Base-by-base conservation (phyloP, 1,140 invertebrate genomes). In the Physella acuta region DNA sequence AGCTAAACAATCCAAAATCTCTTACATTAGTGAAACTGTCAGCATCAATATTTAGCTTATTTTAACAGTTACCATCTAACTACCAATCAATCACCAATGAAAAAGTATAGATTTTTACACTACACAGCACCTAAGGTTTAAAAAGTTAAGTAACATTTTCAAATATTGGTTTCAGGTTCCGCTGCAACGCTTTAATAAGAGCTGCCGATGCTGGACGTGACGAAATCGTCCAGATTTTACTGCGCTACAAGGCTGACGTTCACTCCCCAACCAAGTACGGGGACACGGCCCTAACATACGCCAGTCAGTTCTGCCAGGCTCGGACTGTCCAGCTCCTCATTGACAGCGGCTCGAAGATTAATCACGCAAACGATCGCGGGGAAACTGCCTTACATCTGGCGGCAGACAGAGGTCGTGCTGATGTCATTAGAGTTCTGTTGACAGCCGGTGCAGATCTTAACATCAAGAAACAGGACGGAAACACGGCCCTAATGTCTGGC, bases 401-500 rank as follows among this genome's bases (percentile, higher is more conserved):
- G 2, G 58, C 58, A 17, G 58, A 60, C 58, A 33, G 58, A 16
- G 58, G 33, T 8, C 30, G 34, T 17, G 58, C 58, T 36, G 58
- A 60, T 24, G 24, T 60, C 3, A 60, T 36, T 37, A 24, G 37
- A 34, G 30, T 60, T 3, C 34, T 60, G 31, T 31, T 60, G 14
- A 37, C 16, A 17, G 34, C 14, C 3, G 33, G 58, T 11, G 14
- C 58, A 2, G 34, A 36, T n/a, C 14, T 34, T 1, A 60, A 60
- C 24, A 20, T 24, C 37, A 3, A 60, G 58, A 60, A 60, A n/a
- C 28, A n/a, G 3, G 58, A 60, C n/a, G 58, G 58, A 24, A 34
- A 37, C 24, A 60, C 58, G n/a, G 58, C 58, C 14, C 33, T 60
- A n/a, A 60, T 60, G 58, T 60, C 31, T 37, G 58, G 30, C 2